Conservation (phyloP, 1,140 invertebrate species). For the Phortica variegata region DNA sequence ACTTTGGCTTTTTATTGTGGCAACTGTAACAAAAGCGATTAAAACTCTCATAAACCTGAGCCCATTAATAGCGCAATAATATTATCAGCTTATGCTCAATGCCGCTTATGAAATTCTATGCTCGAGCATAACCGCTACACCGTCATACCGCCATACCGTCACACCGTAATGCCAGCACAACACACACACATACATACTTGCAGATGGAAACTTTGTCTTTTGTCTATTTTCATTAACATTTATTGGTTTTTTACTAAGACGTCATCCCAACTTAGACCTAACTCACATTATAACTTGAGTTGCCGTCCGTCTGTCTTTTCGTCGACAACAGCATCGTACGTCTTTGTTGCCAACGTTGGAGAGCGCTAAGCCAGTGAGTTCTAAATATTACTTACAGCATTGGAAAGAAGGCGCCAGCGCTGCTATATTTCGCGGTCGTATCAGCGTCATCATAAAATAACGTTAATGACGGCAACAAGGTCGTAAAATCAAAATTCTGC, state of each 20-base stretch:
- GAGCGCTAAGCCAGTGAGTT: slow-evolving; percentile 24
- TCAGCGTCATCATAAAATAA: slow-evolving; percentile 55
- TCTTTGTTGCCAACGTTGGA: not conserved
- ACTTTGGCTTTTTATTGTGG: slow-evolving; percentile 23
- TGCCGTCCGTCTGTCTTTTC: not conserved
- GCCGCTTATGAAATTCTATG: too few species aligned
- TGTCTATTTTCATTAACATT: slow-evolving; percentile 52
- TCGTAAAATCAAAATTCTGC: slow-evolving; percentile 55
- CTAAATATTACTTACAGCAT: not conserved
- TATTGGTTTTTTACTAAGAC: slow-evolving; percentile 54
- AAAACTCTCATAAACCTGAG: slow-evolving; percentile 52
- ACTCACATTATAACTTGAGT: slow-evolving; percentile 35
- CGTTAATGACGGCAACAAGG: slow-evolving; percentile 52
- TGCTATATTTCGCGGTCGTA: slow-evolving; percentile 51
- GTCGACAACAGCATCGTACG: too few species aligned
- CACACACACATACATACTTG: slow-evolving; percentile 16
- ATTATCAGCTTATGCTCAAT: slow-evolving; percentile 54
- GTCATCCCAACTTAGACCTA: slow-evolving; percentile 8
- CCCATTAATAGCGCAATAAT: slow-evolving; percentile 53
- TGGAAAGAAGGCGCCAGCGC: slow-evolving; percentile 2
- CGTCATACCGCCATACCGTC: too few species aligned
- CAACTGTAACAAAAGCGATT: slow-evolving; percentile 54
- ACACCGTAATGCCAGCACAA: slow-evolving; percentile 29
- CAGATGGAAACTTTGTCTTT: slow-evolving; percentile 42
- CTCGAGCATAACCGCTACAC: too few species aligned